These are phyloP conservation scores for Osmerus eperlanus DNA, from an alignment of 2,113 vertebrate genomes.

Conservation along the genomic window DNA sequence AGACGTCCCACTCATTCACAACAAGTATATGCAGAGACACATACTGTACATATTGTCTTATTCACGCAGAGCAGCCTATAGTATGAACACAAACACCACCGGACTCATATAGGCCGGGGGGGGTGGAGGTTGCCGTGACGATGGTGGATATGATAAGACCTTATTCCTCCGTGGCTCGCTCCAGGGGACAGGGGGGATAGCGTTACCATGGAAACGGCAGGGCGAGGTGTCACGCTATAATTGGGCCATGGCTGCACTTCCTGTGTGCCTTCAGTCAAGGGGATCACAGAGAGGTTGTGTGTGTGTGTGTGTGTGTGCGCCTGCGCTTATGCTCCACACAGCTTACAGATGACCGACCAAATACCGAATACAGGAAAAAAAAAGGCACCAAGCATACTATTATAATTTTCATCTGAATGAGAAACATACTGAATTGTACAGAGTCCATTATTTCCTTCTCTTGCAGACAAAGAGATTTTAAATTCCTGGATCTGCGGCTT, in stretches of 20 bases:
- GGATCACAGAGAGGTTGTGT: constrained; percentile 67
- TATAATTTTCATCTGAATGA: constrained; percentile 59
- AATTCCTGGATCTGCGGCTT: constrained; percentile 64
- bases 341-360: not conserved
- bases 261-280: constrained; percentile 75
- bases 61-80: constrained; percentile 8
- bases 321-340: not conserved
- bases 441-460: constrained; percentile 62
- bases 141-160: constrained; percentile 76
- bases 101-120: constrained; percentile 47
- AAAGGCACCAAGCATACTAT: constrained; percentile 41
- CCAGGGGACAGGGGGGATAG: constrained; percentile 74
- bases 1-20: not conserved
- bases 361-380: not conserved
- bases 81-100: constrained; percentile 36
- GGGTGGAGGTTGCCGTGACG: constrained; percentile 71
- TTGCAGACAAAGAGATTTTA: constrained; percentile 65
- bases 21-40: constrained; percentile 4
- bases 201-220: constrained; percentile 73
- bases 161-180: constrained; percentile 73
- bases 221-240: constrained; percentile 76
- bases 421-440: constrained; percentile 59
- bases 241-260: constrained; percentile 76
- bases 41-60: constrained; percentile 9
- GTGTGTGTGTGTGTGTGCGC: constrained; percentile 36